Evolutionary conservation across 2,113 vertebrate genomes (phyloP).

Genomic region (Gallinago paraguaiae): DNA sequence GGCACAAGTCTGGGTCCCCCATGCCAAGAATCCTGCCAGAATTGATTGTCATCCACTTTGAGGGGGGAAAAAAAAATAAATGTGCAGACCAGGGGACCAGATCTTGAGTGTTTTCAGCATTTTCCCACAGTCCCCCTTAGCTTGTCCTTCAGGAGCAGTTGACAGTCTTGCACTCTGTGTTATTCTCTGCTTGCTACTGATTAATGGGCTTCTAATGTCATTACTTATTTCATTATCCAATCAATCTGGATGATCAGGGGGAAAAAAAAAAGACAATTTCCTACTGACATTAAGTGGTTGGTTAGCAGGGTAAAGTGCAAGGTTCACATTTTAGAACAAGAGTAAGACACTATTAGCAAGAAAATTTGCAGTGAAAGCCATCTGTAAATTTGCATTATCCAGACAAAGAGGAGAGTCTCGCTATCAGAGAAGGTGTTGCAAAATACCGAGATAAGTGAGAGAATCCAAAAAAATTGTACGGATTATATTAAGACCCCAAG

Average conservation of each 20-base stretch:
- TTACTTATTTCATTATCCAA: conserved; percentile 30
- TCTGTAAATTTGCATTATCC: not conserved
- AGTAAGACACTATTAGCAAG: not conserved
- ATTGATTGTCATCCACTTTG: not conserved
- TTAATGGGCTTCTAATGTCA: conserved; percentile 28
- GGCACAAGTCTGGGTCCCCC: not conserved
- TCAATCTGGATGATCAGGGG: not conserved
- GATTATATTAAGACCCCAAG: not conserved
- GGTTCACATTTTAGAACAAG: not conserved
- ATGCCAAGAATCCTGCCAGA: not conserved
- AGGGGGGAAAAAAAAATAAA: not conserved
- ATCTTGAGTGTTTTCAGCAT: not conserved
- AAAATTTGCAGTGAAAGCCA: not conserved
- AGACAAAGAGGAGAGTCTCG: not conserved
- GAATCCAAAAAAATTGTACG: not conserved
- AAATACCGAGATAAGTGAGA: not conserved
- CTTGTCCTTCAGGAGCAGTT: not conserved
- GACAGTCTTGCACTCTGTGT: not conserved
- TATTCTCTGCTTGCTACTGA: not conserved
- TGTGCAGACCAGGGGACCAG: not conserved
- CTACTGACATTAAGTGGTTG: not conserved
- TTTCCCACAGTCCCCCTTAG: not conserved
- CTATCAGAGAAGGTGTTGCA: not conserved
- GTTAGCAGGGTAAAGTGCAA: not conserved
- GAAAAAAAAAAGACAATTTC: not conserved